Base-by-base conservation (phyloP, 1,140 invertebrate species). In the Harlomillsia oculata region DNA sequence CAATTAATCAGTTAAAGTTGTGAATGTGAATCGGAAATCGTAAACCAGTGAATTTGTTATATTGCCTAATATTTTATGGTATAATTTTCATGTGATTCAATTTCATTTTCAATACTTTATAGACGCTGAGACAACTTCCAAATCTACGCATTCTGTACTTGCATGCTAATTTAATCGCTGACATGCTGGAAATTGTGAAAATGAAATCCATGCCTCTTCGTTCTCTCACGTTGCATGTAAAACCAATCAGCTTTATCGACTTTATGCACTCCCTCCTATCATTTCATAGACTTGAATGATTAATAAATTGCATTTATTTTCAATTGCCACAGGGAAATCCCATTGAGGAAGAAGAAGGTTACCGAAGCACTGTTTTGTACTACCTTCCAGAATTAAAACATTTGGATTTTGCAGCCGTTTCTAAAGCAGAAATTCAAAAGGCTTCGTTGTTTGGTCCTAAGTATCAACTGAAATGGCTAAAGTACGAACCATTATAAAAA, bases 131-230 rank as follows among this genome's bases (percentile, higher is more conserved):
- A 23, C 60, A 63, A 37, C 28, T 65, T 13, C 56, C 57, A 34
- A 65, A 63, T 45, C 30, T 65, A 5, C 50, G 51, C 36, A 63
- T 65, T 14, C 26, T 65, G 13, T 65, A 65, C 44, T 40, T 65
- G 11, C 64, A 65, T 46, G 60, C 53, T n/a, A 65, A 65, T 53
- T 13, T 18, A n/a, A 57, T 65, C 8, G 36, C 39, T 14, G 61
- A 65, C 41, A 63, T 65, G 60, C 46, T 44, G 11, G 64, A 65
- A 54, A 40, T 63, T n/a, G 13, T 16, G 26, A 65, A 57, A 21
- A 18, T 65, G 9, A 18, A 29, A 23, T 16, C 5, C 20, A 36
- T 65, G 0, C 30, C 44, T 23, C 32, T 65, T n/a, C 25, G 50
- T 11, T 41, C 56, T 5, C 46, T 65, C 1, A 65, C 64, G 5